Base-by-base conservation (phyloP, 1,140 invertebrate species). In the Tetranychus urticae region DNA sequence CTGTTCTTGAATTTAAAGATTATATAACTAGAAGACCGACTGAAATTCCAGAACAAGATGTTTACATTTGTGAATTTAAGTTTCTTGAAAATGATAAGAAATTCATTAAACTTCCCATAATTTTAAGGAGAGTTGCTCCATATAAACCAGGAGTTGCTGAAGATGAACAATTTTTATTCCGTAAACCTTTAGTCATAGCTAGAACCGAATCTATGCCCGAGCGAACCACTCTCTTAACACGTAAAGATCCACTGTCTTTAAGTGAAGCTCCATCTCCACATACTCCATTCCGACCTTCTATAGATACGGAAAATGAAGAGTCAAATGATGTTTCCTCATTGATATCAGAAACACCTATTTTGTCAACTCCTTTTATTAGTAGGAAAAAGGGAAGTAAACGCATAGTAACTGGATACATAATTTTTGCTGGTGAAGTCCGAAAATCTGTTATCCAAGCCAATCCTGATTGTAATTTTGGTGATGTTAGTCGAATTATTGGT, bases 401-500 rank as follows among this genome's bases (percentile, higher is more conserved):
- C 78, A 78, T 92, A 65, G 86, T 96, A 63, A 94, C 90, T 67
- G 93, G 93, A 12, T 99, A 98, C 75, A 97, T 98, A 69, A 79
- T 98, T 35, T 99, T 96, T 77, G 94, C 94, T 14, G 86, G 90
- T 71, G 94, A 98, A 76, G 83, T 94, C 46, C 78, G 94, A 14
- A 77, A 92, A 81, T 73, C 78, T 69, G 80, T 91, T 71, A 80
- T 88, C 71, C 75, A 83, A 68, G 84, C 86, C 69, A 93, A 97
- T 77, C 92, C 92, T 5, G 88, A 92, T 63, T 84, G 85, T 58
- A 83, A 82, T 34, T 98, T 98, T 76, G 94, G 94, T 58, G 93
- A 98, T 73, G 93, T 99, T 69, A 94, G 89, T 67, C 82, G 90
- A 66, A 85, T 97, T 69, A 91, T 97, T 68, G 93, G 92, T 63